Percentiles rank a stretch among this genome's conserved stretches.
Evolutionary conservation across 2,113 vertebrate species (phyloP).

Genomic region (Brachyhypopomus occidentalis): DNA sequence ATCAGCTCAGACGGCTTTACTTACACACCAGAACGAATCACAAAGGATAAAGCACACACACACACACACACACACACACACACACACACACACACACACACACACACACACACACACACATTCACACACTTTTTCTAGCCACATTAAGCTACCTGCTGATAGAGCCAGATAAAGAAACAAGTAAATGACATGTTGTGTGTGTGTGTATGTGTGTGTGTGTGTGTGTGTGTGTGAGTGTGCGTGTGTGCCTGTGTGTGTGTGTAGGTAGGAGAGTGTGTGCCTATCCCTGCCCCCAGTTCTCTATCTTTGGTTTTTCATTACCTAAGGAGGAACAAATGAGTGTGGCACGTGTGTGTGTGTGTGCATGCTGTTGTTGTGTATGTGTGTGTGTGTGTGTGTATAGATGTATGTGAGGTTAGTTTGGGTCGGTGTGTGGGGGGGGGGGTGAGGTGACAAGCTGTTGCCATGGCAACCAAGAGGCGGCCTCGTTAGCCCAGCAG

Average conservation of each 20-base stretch:
- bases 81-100: slow-evolving; percentile 45
- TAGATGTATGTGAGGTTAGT: slow-evolving; percentile 36
- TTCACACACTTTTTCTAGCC: slow-evolving; percentile 59
- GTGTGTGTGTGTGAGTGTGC: slow-evolving; percentile 41
- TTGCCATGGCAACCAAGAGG: slow-evolving; percentile 72
- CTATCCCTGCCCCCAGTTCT: neutral
- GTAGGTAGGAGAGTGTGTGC: no score
- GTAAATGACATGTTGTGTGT: slow-evolving; percentile 36
- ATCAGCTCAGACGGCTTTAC: slow-evolving; percentile 26
- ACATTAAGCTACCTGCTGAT: slow-evolving; percentile 41
- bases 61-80: slow-evolving; percentile 2
- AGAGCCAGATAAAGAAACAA: slow-evolving; percentile 20
- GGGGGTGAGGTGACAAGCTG: slow-evolving; percentile 67
- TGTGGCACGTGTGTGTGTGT: slow-evolving; percentile 50
- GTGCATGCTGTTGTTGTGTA: slow-evolving; percentile 36
- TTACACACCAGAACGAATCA: slow-evolving; percentile 13
- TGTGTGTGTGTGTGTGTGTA: slow-evolving; percentile 46
- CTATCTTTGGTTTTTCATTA: slow-evolving; percentile 69
- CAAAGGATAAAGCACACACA: neutral
- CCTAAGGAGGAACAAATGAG: slow-evolving; percentile 49
- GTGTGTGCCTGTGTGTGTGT: slow-evolving; percentile 11
- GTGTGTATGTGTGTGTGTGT: slow-evolving; percentile 38
- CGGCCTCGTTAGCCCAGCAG: slow-evolving; percentile 78
- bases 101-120: slow-evolving; percentile 15
- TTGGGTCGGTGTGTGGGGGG: slow-evolving; percentile 39